Conservation (phyloP, 2,113 vertebrate species). For the Podocnemis expansa region DNA sequence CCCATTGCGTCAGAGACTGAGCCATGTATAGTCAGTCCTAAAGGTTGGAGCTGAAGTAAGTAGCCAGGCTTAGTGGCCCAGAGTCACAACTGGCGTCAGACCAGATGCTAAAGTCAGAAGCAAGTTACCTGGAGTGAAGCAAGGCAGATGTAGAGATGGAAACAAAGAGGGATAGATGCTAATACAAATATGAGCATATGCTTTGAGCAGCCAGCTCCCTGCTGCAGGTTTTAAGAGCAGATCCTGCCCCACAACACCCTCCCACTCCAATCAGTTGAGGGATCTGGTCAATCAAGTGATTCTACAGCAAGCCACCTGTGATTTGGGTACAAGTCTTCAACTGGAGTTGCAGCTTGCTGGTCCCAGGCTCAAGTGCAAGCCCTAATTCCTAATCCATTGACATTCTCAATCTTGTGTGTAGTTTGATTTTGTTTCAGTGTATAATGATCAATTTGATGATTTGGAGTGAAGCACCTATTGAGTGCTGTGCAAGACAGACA, state of each 20-base stretch:
- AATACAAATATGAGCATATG: not conserved
- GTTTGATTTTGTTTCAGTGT: not conserved
- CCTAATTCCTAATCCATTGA: not conserved
- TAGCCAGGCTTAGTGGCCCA: not conserved
- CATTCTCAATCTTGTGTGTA: not conserved
- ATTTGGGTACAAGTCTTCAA: not conserved
- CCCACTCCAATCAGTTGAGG: not conserved
- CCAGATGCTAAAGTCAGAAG: not conserved
- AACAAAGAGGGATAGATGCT: not conserved
- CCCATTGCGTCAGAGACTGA: not conserved
- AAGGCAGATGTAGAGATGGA: not conserved
- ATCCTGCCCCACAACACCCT: not conserved
- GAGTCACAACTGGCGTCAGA: not conserved
- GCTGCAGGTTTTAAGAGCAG: not conserved
- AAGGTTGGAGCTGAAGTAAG: not conserved
- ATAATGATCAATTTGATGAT: not conserved
- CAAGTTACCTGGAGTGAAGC: not conserved
- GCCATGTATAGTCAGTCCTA: not conserved
- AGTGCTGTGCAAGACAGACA: accelerated
- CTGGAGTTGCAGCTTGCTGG: not conserved
- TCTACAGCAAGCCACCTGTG: not conserved
- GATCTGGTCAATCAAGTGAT: not conserved
- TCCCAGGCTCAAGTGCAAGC: not conserved
- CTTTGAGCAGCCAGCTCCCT: not conserved
- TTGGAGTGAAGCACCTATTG: not conserved